Conservation (phyloP, 2,888 invertebrate genomes). For the Melinopterus prodromus region DNA sequence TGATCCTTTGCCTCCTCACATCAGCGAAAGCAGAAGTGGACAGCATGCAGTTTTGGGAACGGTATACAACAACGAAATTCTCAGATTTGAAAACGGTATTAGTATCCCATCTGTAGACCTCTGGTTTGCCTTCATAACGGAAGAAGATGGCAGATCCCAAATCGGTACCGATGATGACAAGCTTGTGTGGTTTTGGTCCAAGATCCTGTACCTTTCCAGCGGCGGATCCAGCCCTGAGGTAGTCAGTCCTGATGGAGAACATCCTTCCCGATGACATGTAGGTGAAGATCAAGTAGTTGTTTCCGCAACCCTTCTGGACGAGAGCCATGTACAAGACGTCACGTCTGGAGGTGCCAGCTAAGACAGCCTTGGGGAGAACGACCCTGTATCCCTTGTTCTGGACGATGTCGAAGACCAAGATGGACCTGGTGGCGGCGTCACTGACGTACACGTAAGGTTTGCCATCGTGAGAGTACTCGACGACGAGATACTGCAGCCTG, state of each 20-base stretch:
- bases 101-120: slow-evolving; percentile 69
- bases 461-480: slow-evolving; percentile 71
- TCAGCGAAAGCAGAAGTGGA: slow-evolving; percentile 69
- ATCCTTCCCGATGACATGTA: slow-evolving; percentile 70
- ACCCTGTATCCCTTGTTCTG: slow-evolving; percentile 71
- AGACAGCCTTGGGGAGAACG: slow-evolving; percentile 66
- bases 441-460: slow-evolving; percentile 71
- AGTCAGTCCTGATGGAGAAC: slow-evolving; percentile 71
- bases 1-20: slow-evolving; percentile 65
- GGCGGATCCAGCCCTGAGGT: slow-evolving; percentile 67
- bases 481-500: slow-evolving; percentile 73
- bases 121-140: slow-evolving; percentile 67
- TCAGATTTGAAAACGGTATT: slow-evolving; percentile 58
- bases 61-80: slow-evolving; percentile 65
- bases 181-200: slow-evolving; percentile 66
- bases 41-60: slow-evolving; percentile 63
- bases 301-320: slow-evolving; percentile 67
- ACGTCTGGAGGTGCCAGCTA: slow-evolving; percentile 62
- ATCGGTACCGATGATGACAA: slow-evolving; percentile 71
- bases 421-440: slow-evolving; percentile 74
- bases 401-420: slow-evolving; percentile 73
- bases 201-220: slow-evolving; percentile 63
- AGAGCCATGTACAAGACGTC: slow-evolving; percentile 75
- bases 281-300: slow-evolving; percentile 68
- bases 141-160: slow-evolving; percentile 67